phyloP scores from a whole-genome alignment of 30 jellyfish, hydroid and myxozoan species.

The Cassiopea xamachana region DNA sequence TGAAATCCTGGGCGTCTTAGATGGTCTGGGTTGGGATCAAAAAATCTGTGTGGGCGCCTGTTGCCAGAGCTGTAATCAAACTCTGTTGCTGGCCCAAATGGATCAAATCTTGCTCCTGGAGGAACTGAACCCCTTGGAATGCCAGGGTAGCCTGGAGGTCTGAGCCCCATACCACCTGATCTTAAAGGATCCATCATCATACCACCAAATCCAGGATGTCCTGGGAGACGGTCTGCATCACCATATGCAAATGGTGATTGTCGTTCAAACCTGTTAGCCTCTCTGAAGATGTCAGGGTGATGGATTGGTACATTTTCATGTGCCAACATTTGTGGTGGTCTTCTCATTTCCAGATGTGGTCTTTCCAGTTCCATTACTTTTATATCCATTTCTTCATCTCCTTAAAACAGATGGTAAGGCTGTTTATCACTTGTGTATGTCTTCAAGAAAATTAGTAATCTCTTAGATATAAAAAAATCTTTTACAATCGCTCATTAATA shows the following conservation, averaged over 20 bases:
- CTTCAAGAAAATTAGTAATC: no score
- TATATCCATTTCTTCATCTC: conserved; percentile 22
- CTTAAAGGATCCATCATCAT: conserved; percentile 69
- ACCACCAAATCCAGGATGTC: conserved; percentile 70
- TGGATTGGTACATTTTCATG: conserved; percentile 39
- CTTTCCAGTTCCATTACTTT: conserved; percentile 30
- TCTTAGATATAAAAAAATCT: no score
- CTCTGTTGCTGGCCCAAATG: conserved; percentile 74
- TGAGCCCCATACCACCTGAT: conserved; percentile 77
- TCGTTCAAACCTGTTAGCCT: conserved; percentile 16
- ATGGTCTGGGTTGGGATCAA: conserved; percentile 77
- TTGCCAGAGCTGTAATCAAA: conserved; percentile 52
- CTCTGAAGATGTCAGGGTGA: not conserved
- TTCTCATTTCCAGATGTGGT: conserved; percentile 24
- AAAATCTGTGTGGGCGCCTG: conserved; percentile 50
- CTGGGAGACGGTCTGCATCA: conserved; percentile 71
- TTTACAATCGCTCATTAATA: no score
- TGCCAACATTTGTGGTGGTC: conserved; percentile 20
- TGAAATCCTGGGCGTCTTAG: conserved; percentile 69
- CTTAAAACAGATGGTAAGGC: not conserved
- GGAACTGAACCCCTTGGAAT: conserved; percentile 71
- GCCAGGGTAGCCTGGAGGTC: conserved; percentile 68
- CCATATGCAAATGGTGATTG: conserved; percentile 78
- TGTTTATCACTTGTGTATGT: no score
- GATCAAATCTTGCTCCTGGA: conserved; percentile 82